Conservation (phyloP, 2,797 vertebrate genomes). For the Cephalopachus bancanus region DNA sequence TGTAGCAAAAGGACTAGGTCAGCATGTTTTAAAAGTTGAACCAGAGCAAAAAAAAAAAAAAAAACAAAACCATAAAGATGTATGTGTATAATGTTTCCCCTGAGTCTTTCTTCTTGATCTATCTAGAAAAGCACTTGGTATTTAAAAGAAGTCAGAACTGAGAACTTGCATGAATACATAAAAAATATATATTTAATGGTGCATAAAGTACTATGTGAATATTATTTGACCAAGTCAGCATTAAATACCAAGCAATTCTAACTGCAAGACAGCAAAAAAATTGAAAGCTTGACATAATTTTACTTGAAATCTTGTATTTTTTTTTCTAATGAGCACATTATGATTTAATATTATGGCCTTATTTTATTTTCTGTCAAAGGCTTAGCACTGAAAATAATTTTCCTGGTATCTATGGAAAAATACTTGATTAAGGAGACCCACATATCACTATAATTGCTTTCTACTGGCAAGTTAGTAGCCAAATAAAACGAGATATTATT, state of each 20-base stretch:
- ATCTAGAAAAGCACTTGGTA: constrained; percentile 65
- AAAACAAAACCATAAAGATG: neutral
- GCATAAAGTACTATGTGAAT: constrained; percentile 46
- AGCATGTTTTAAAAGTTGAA: constrained; percentile 60
- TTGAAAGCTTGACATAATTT: constrained; percentile 74
- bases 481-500: constrained; percentile 77
- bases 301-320: constrained; percentile 78
- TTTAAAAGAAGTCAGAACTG: constrained; percentile 62
- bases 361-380: constrained; percentile 63
- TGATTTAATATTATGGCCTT: constrained; percentile 75
- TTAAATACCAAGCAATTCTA: constrained; percentile 73
- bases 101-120: constrained; percentile 41
- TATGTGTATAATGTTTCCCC: constrained; percentile 27
- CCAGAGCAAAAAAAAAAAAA: neutral
- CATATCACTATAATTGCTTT: constrained; percentile 73
- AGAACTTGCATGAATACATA: constrained; percentile 54
- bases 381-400: constrained; percentile 69
- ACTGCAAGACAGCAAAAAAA: constrained; percentile 67
- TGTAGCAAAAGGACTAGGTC: constrained; percentile 29
- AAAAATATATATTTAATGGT: constrained; percentile 67
- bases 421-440: constrained; percentile 67
- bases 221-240: constrained; percentile 75
- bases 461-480: constrained; percentile 73
- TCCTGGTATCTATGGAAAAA: constrained; percentile 71
- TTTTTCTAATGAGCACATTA: constrained; percentile 63